Evolutionary conservation across 2,113 vertebrate genomes (phyloP).

Genomic region (Petroica traversi): DNA sequence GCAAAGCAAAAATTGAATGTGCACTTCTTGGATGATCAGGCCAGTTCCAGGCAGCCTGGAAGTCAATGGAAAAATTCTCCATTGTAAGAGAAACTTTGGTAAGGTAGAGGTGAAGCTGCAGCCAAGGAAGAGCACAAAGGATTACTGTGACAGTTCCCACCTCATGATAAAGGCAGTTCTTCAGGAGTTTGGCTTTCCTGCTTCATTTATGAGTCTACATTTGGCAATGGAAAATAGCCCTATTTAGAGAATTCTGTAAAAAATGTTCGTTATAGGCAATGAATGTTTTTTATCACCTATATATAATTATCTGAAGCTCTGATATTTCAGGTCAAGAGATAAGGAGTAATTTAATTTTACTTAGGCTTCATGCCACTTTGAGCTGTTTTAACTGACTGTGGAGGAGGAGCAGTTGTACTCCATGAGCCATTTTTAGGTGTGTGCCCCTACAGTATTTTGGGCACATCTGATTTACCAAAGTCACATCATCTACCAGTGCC

Average conservation of each 20-base stretch:
- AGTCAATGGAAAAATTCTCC: not conserved
- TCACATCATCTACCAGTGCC: not conserved
- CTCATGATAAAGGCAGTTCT: not conserved
- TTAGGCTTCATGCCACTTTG: not conserved
- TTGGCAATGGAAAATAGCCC: slow-evolving; percentile 11
- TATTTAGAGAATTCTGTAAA: slow-evolving; percentile 40
- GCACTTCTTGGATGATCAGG: not conserved
- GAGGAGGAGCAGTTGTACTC: not conserved
- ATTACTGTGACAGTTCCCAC: not conserved
- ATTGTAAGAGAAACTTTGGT: not conserved
- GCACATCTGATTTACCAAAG: not conserved
- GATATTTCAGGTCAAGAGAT: not conserved
- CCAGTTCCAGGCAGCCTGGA: not conserved
- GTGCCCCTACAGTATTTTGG: not conserved
- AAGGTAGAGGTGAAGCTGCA: not conserved
- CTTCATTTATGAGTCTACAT: not conserved
- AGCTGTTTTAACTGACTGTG: not conserved
- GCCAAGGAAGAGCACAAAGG: not conserved
- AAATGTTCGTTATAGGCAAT: not conserved
- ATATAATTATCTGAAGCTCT: slow-evolving; percentile 2
- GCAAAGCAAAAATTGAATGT: not conserved
- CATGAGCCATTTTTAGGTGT: not conserved
- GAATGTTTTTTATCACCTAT: not conserved
- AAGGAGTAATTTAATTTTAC: not conserved
- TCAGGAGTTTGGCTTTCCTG: not conserved